Conservation (phyloP, 2,113 vertebrate genomes). For the Rallus limicola region DNA sequence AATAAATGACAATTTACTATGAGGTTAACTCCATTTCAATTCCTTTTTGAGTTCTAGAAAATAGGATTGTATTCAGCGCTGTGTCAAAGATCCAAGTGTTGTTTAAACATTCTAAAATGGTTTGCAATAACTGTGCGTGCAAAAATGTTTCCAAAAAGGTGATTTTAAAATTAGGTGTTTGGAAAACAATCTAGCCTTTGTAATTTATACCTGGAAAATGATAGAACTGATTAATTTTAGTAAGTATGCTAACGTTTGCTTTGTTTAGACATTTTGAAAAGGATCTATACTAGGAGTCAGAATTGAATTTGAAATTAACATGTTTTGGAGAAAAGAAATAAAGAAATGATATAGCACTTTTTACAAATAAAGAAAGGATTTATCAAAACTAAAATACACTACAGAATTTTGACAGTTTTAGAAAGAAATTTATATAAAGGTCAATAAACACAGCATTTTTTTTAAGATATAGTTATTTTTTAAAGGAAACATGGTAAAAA, state of each 20-base stretch:
- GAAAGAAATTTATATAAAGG: not conserved
- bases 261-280: not conserved
- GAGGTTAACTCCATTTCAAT: not conserved
- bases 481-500: not conserved
- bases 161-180: not conserved
- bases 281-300: not conserved
- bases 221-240: not conserved
- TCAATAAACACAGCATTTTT: not conserved
- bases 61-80: not conserved
- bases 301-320: not conserved
- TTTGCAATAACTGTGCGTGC: not conserved
- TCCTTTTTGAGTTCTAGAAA: not conserved
- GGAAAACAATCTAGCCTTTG: not conserved
- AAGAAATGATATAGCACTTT: not conserved
- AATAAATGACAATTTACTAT: not conserved
- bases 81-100: not conserved
- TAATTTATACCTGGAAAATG: not conserved
- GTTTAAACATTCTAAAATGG: not conserved
- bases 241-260: not conserved
- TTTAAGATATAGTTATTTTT: not conserved
- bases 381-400: not conserved
- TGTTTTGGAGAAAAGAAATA: not conserved
- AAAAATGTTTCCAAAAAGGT: not conserved
- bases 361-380: not conserved
- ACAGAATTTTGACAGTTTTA: not conserved